These are phyloP conservation scores for Cephalophus harveyi DNA, from an alignment of 2,113 vertebrate genomes.

Conservation along the genomic window DNA sequence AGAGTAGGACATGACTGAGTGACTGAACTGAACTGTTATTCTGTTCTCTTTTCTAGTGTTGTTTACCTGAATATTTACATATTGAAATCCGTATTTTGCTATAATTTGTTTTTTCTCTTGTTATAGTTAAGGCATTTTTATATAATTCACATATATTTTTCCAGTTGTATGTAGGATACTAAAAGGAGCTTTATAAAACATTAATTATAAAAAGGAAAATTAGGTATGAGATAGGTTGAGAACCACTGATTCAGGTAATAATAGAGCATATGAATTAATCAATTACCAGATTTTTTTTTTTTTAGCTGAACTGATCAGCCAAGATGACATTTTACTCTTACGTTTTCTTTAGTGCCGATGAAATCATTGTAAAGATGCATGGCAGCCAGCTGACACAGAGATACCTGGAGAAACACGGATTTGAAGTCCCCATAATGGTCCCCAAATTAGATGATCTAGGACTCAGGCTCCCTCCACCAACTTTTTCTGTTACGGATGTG, in stretches of 20 bases:
- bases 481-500: slow-evolving; percentile 94
- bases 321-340: slow-evolving; percentile 11
- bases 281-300: neutral
- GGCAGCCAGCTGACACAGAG: slow-evolving; percentile 92
- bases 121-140: neutral
- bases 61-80: neutral
- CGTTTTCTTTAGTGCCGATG: slow-evolving; percentile 87
- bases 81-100: neutral
- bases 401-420: slow-evolving; percentile 95
- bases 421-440: slow-evolving; percentile 92
- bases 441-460: slow-evolving; percentile 93
- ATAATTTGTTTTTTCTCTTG: neutral
- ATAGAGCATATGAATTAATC: neutral
- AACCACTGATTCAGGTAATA: neutral
- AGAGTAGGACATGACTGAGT: neutral
- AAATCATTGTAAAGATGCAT: slow-evolving; percentile 91
- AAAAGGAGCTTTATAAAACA: neutral
- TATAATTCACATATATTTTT: neutral
- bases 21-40: neutral
- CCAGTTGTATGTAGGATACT: neutral
- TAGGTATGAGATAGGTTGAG: neutral
- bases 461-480: slow-evolving; percentile 89
- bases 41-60: neutral
- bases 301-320: neutral
- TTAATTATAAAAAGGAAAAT: slow-evolving; percentile 1